phyloP scores from a whole-genome alignment of 1,140 invertebrate species.

The Apis florea region DNA sequence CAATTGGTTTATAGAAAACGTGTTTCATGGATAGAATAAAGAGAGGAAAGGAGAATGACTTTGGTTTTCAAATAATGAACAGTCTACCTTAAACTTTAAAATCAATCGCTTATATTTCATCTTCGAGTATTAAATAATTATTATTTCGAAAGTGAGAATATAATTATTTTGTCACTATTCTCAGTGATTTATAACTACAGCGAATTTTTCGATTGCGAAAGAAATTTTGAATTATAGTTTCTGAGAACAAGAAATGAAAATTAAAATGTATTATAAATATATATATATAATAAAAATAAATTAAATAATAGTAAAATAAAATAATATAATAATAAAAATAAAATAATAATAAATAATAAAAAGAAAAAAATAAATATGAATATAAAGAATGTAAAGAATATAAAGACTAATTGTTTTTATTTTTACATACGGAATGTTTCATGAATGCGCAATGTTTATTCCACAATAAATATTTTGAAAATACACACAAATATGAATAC shows the following conservation, averaged over 20 bases:
- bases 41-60: not conserved
- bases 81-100: slow-evolving; percentile 15
- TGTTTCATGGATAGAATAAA: not conserved
- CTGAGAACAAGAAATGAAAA: too few species aligned
- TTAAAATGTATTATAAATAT: not conserved
- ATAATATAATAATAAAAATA: too few species aligned
- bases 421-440: too few species aligned
- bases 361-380: too few species aligned
- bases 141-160: slow-evolving; percentile 76
- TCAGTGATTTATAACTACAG: not conserved
- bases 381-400: too few species aligned
- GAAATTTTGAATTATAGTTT: not conserved
- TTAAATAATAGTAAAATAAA: too few species aligned
- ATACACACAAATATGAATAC: too few species aligned
- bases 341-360: too few species aligned
- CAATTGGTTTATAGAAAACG: not conserved
- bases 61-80: slow-evolving; percentile 7
- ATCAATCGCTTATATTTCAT: slow-evolving; percentile 64
- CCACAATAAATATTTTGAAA: too few species aligned
- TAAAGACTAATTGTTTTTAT: too few species aligned
- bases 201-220: not conserved
- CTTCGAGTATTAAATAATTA: slow-evolving; percentile 74
- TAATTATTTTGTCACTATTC: slow-evolving; percentile 55
- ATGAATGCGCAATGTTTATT: too few species aligned
- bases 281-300: not conserved